Conservation (phyloP, 1,140 invertebrate species). For the Acyrthosiphon pisum region DNA sequence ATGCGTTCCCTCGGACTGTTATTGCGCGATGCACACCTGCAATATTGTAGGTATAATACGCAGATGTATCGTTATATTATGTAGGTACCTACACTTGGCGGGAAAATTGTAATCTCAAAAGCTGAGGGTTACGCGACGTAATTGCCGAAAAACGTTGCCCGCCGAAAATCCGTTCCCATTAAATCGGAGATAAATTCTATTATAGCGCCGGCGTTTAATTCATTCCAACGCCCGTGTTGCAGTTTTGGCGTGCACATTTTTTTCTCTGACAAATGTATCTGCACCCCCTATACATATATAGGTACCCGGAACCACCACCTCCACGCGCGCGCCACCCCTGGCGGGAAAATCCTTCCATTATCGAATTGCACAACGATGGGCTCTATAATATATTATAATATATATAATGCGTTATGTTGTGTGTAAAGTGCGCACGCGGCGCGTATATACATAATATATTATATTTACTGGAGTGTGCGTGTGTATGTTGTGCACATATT, state of each 20-base stretch:
- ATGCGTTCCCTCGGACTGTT: too few species aligned
- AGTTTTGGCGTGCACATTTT: background rate
- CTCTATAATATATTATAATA: background rate
- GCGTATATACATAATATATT: too few species aligned
- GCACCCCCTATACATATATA: too few species aligned
- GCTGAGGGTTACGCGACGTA: background rate
- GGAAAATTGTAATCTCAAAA: background rate
- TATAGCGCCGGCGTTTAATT: background rate
- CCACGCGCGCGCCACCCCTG: background rate
- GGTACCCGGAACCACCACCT: background rate
- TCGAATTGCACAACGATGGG: background rate
- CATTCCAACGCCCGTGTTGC: background rate
- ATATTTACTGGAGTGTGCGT: too few species aligned
- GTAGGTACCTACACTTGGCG: background rate
- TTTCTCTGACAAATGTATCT: background rate
- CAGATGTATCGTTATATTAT: background rate
- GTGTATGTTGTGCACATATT: too few species aligned
- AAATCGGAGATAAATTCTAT: conserved; percentile 11
- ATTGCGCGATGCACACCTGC: too few species aligned
- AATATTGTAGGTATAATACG: background rate
- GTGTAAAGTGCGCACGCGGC: background rate
- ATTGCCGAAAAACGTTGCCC: conserved; percentile 7
- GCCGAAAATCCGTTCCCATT: conserved; percentile 34
- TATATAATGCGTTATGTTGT: background rate
- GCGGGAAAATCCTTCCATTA: background rate